Conservation (phyloP, 53 echinoderm and acorn worm species). For the Holothuria leucospilota region DNA sequence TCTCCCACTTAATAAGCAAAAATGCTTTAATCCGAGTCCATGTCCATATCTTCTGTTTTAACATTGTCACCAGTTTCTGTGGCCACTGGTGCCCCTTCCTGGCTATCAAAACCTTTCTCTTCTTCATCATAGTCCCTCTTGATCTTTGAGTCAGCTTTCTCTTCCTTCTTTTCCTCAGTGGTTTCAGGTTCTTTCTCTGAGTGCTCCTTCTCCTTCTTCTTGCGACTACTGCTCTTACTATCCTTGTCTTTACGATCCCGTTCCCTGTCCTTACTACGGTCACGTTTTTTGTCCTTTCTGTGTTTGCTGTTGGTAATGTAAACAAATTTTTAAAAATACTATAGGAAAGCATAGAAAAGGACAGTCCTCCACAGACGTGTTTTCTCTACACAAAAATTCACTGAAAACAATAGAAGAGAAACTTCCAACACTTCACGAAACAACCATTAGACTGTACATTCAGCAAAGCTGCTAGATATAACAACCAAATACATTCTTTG, state of each 20-base stretch:
- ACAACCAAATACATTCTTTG: too few species aligned
- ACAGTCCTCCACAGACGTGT: too few species aligned
- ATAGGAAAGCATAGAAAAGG: too few species aligned
- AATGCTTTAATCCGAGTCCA: conserved; percentile 71
- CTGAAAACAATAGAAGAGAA: too few species aligned
- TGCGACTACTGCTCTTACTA: conserved; percentile 81
- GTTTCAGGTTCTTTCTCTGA: conserved; percentile 57
- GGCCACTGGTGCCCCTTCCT: conserved; percentile 32
- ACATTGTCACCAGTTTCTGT: conserved; percentile 60
- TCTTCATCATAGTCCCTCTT: conserved; percentile 98
- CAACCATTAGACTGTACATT: too few species aligned
- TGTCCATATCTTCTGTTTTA: conserved; percentile 85
- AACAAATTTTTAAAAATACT: too few species aligned
- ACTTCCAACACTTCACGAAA: too few species aligned
- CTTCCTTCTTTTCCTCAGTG: conserved; percentile 56
- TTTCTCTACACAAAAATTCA: too few species aligned
- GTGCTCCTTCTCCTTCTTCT: conserved; percentile 71
- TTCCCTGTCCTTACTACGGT: conserved; percentile 65
- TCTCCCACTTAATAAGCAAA: neutral
- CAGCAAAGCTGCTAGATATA: too few species aligned
- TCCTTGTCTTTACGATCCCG: conserved; percentile 80
- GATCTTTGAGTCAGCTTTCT: conserved; percentile 70
- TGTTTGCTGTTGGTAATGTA: neutral
- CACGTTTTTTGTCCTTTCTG: conserved; percentile 48
- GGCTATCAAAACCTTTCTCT: conserved; percentile 89